Base-by-base conservation (phyloP, 2,888 invertebrate species). In the Helobdella robusta region DNA sequence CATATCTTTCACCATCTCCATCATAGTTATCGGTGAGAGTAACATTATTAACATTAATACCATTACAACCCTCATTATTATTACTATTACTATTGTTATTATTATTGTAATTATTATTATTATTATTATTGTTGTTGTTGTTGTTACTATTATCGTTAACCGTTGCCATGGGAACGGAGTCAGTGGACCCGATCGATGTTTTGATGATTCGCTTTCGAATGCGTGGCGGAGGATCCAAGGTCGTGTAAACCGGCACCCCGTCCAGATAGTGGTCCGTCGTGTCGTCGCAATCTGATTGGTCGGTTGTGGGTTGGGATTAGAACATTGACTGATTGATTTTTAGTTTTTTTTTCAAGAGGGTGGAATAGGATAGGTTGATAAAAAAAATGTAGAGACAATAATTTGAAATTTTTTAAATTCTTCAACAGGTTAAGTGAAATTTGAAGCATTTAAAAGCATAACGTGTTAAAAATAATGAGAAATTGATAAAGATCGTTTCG, bases 171-270 rank as follows among this genome's bases (percentile, higher is more conserved):
- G 56, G 56, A 32, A 56, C 56, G 23, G 56, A 56, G 28, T 56
- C 56, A 1, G 56, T 56, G 28, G 56, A 56, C 6, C 28, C 18
- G 28, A 32, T 56, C 11, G 56, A 28, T 32, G 28, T 56, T 28
- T 28, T 1, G 44, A n/a, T 15, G 23, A 15, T 15, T 8, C 32
- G 56, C 32, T 56, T 56, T 25, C n/a, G 2, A 25, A 64, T 64
- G 20, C 64, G 64, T 28, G 40, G 56, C 1, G 64, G 64, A 15
- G 64, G 64, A 58, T 44, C 30, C 15, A 40, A 58, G 0, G 58
- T 58, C 3, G 64, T 64, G 64, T 64, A 64, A 3, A 64, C 44
- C 30, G 64, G 64, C 23, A 64, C 52, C 32, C 48, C 28, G 5
- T 25, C 56, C 11, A 56, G 50, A 44, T 58, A 58, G 36, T 64